phyloP scores from a whole-genome alignment of 2,888 invertebrate genomes.

The Drosophila barbarae region DNA sequence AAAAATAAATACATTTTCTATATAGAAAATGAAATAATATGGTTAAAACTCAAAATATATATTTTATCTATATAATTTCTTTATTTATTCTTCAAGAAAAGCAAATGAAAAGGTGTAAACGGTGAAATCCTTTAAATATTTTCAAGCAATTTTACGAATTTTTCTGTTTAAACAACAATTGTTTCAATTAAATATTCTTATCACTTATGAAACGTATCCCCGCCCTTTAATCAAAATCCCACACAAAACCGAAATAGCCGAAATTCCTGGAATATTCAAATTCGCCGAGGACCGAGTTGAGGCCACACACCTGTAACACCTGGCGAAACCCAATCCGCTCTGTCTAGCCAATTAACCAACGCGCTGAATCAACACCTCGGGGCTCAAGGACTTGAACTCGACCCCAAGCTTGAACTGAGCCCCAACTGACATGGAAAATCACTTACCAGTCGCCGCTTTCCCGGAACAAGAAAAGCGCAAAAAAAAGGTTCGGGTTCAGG shows the following conservation, averaged over 20 bases:
- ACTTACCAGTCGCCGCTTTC: slow-evolving; percentile 45
- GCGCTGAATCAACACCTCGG: slow-evolving; percentile 5
- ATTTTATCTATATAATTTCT: too few relatives aligned
- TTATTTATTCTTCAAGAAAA: too few relatives aligned
- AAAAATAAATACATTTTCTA: too few relatives aligned
- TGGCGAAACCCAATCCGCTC: slow-evolving; percentile 2
- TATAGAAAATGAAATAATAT: too few relatives aligned
- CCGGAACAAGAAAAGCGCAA: slow-evolving; percentile 9
- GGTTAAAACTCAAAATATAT: too few relatives aligned
- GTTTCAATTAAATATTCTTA: neutral
- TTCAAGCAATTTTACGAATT: neutral
- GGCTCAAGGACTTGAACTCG: neutral
- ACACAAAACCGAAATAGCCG: neutral
- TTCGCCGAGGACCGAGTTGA: neutral
- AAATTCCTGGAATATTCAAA: slow-evolving; percentile 7
- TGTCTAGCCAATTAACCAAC: slow-evolving; percentile 9
- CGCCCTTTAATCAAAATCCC: neutral
- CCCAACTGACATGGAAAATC: slow-evolving; percentile 55
- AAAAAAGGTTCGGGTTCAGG: slow-evolving; percentile 19
- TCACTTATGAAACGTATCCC: neutral
- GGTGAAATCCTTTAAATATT: neutral
- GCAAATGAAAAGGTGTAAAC: too few relatives aligned
- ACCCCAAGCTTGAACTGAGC: slow-evolving; percentile 13
- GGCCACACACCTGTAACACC: slow-evolving; percentile 6
- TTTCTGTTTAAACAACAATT: neutral